phyloP scores from a whole-genome alignment of 2,888 invertebrate genomes.

The Suillia variegata region DNA sequence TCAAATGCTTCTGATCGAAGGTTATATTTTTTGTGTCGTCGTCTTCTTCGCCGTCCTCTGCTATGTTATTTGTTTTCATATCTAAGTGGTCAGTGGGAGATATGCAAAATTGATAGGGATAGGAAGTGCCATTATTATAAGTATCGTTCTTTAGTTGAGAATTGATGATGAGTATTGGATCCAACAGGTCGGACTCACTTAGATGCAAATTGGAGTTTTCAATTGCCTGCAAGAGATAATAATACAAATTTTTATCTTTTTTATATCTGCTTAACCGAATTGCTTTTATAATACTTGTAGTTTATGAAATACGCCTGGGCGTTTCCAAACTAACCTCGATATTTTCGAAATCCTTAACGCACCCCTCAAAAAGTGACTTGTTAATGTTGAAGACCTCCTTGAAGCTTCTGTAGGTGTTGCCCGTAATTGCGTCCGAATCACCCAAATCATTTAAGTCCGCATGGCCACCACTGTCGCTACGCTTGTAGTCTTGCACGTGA shows the following conservation, averaged over 20 bases:
- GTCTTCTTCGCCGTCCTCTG: no score
- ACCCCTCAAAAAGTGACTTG: slow-evolving; percentile 30
- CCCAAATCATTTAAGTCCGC: slow-evolving; percentile 10
- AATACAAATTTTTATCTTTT: not conserved
- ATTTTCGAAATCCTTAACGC: slow-evolving; percentile 30
- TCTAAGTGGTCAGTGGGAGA: no score
- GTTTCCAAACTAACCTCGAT: slow-evolving; percentile 25
- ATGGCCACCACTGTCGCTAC: not conserved
- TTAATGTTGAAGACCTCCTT: slow-evolving; percentile 32
- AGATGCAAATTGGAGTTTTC: not conserved
- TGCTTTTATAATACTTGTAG: not conserved
- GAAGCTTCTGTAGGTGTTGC: slow-evolving; percentile 30
- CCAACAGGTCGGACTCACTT: no score
- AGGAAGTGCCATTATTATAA: no score
- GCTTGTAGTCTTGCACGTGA: not conserved
- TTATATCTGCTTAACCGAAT: not conserved
- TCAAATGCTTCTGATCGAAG: not conserved
- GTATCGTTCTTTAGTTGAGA: no score
- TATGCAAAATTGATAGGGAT: no score
- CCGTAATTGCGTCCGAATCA: slow-evolving; percentile 21
- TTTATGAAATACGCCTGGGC: no score
- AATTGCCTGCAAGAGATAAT: not conserved
- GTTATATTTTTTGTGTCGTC: not conserved
- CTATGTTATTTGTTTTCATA: no score
- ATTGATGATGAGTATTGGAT: no score